Conservation (phyloP, 1,140 invertebrate genomes). For the Drosophila kepulauana region DNA sequence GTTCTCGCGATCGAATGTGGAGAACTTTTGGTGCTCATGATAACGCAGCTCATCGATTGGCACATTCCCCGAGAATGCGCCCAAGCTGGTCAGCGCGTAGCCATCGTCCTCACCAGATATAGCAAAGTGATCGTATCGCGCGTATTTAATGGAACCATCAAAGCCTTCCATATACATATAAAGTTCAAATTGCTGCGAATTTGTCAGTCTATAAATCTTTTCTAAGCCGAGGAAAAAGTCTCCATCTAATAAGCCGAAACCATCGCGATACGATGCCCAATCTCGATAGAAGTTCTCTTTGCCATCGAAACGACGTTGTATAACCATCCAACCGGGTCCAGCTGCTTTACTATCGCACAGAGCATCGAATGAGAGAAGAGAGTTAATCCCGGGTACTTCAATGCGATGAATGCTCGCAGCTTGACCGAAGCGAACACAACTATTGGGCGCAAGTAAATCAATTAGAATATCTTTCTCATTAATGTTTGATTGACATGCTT, state of each 20-base stretch:
- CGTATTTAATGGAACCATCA: background rate
- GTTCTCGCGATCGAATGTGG: background rate
- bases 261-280: background rate
- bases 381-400: background rate
- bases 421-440: background rate
- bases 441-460: background rate
- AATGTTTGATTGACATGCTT: no score
- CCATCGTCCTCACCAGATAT: background rate
- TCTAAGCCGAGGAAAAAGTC: constrained; percentile 10
- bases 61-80: background rate
- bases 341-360: constrained; percentile 1
- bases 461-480: no score
- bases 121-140: background rate
- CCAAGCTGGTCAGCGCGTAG: background rate
- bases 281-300: background rate
- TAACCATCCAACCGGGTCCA: background rate
- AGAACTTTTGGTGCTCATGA: background rate
- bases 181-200: background rate
- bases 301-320: constrained; percentile 3
- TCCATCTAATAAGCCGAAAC: constrained; percentile 1
- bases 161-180: background rate
- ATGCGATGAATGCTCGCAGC: background rate
- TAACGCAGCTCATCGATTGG: background rate
- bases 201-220: background rate
- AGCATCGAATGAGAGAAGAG: background rate